Evolutionary conservation across 2,888 invertebrate species (phyloP).

Genomic region (Pachymerium ferrugineum): DNA sequence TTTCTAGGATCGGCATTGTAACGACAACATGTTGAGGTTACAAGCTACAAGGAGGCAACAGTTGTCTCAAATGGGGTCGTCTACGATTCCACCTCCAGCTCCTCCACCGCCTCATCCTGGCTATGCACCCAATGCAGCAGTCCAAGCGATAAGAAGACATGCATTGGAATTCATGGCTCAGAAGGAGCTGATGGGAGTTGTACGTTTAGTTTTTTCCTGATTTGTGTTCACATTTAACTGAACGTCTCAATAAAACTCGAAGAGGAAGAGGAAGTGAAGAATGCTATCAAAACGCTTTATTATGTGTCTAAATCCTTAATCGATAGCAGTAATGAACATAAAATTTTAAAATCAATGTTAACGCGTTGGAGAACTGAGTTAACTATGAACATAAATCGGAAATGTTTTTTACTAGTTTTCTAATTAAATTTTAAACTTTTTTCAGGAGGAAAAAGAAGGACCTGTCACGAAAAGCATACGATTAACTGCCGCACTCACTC

Average conservation of each 20-base stretch:
- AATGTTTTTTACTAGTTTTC: too few species aligned
- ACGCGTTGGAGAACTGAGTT: too few species aligned
- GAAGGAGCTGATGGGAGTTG: constrained; percentile 74
- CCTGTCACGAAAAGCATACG: constrained; percentile 99
- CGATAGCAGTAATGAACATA: too few species aligned
- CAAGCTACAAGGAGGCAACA: constrained; percentile 63
- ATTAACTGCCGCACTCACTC: constrained; percentile 89
- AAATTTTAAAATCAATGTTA: not conserved
- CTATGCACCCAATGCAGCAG: constrained; percentile 90
- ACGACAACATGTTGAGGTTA: constrained; percentile 62
- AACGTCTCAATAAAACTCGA: not conserved
- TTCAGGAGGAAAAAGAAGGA: constrained; percentile 94
- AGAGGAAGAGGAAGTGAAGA: not conserved
- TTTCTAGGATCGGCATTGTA: constrained; percentile 84
- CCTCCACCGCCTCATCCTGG: constrained; percentile 67
- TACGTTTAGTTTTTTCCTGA: too few species aligned
- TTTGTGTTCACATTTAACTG: not conserved
- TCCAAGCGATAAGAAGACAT: constrained; percentile 94
- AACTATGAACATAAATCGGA: too few species aligned
- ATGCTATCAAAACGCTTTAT: too few species aligned
- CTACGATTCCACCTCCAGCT: constrained; percentile 53
- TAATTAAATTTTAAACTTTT: constrained; percentile 39
- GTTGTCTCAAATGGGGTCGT: constrained; percentile 52
- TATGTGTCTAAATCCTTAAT: too few species aligned
- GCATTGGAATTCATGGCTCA: constrained; percentile 84